Evolutionary conservation across 1,140 invertebrate species (phyloP), one percentile per base, ranked within the genome.

Genomic region (Calephelis nemesis): DNA sequence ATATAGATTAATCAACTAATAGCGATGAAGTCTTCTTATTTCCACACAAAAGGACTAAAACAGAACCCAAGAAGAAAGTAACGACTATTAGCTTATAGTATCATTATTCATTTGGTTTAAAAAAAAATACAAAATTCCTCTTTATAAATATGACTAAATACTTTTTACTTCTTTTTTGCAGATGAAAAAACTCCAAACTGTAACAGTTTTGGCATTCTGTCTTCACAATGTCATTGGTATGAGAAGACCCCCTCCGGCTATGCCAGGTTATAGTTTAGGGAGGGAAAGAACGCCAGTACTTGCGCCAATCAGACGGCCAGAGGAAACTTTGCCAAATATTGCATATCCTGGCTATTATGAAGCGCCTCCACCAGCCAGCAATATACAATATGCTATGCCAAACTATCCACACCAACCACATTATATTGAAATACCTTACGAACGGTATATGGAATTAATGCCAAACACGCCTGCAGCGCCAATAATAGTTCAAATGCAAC

Each of bases 301-400:
- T n/a, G 30, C 6, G 30, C 54, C 54, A 58, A 58, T 12, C 19
- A 60, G 54, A 60, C 30, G 54, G 12, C 19, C 54, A 40, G 54
- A 60, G 30, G 54, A 60, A 40, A 39, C 30, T 12, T 12, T 40
- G 10, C 54, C 11, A 60, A 12, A 19, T 12, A 19, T 12, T 9
- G 11, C 54, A 12, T 60, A 60, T 30, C 54, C 30, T 0, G 30
- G 54, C 6, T 60, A 60, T 60, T 60, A 39, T 30, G 54, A 60
- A 60, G 12, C 12, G 4, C 6, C 54, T 5, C 54, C 30, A 39
- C 54, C 30, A 39, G 30, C 11, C 6, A 60, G 39, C 39, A 58
- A 54, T 19, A 39, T 58, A 12, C 54, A 58, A 39, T 58, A 58
- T 58, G 54, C 54, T 10, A 58, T 58, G 30, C 54, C 54, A 58